Evolutionary conservation across 1,140 invertebrate genomes (phyloP).

Genomic region (Lerema accius): DNA sequence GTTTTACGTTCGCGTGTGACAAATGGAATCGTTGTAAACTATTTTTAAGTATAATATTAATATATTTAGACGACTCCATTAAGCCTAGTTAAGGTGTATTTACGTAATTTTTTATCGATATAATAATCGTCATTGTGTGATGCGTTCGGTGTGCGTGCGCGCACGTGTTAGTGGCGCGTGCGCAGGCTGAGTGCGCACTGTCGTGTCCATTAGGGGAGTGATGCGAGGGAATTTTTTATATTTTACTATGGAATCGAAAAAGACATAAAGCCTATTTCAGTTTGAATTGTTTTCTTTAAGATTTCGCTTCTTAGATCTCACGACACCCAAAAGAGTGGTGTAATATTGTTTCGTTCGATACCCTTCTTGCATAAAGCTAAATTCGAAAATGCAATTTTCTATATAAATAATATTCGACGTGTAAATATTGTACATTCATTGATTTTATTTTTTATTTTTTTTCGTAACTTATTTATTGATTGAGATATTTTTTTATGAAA

Average conservation of each 20-base stretch:
- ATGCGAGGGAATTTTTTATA: conserved; percentile 78
- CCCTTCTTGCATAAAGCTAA: conserved; percentile 56
- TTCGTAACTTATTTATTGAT: conserved; percentile 76
- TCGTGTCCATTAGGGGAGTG: conserved; percentile 78
- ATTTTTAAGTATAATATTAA: conserved; percentile 70
- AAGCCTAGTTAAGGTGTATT: conserved; percentile 70
- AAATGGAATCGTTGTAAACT: conserved; percentile 64
- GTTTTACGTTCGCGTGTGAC: conserved; percentile 42
- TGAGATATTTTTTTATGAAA: conserved; percentile 70
- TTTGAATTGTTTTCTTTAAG: conserved; percentile 58
- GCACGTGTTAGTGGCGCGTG: conserved; percentile 30
- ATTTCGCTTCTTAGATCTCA: conserved; percentile 66
- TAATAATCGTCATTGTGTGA: conserved; percentile 64
- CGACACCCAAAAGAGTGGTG: conserved; percentile 29
- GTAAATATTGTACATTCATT: conserved; percentile 82
- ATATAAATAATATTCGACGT: conserved; percentile 76
- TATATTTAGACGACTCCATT: conserved; percentile 72
- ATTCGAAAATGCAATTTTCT: conserved; percentile 62
- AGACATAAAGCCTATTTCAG: conserved; percentile 68
- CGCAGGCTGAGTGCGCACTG: conserved; percentile 49
- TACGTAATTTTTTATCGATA: conserved; percentile 77
- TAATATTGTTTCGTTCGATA: conserved; percentile 19
- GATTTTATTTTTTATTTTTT: conserved; percentile 64
- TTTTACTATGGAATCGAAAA: conserved; percentile 78
- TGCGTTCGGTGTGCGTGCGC: conserved; percentile 50